Evolutionary conservation across 2,888 invertebrate species (phyloP).

Genomic region (Cerastoderma edule): DNA sequence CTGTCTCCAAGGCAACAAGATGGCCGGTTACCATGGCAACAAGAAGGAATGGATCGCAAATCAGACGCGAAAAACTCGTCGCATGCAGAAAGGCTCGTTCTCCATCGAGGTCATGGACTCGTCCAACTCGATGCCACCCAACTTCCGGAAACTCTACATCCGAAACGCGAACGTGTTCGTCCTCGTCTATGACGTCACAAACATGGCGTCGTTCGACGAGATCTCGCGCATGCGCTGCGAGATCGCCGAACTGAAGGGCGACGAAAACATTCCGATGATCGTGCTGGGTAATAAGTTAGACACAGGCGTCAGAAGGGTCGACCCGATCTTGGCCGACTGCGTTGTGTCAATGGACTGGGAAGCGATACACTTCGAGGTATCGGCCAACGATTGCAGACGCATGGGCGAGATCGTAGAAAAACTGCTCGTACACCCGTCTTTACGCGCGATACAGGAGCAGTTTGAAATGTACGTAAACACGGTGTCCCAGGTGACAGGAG

Average conservation of each 20-base stretch:
- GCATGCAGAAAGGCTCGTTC: not conserved
- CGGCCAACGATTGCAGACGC: not conserved
- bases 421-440: not conserved
- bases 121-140: not conserved
- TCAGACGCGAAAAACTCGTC: no score
- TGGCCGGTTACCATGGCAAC: no score
- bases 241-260: not conserved
- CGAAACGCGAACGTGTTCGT: slow-evolving; percentile 18
- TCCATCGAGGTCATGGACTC: not conserved
- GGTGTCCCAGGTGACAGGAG: no score
- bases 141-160: slow-evolving; percentile 3
- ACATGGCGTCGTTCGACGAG: not conserved
- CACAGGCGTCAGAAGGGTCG: not conserved
- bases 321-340: slow-evolving; percentile 10
- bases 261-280: slow-evolving; percentile 3
- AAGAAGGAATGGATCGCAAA: no score
- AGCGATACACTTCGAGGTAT: not conserved
- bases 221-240: not conserved
- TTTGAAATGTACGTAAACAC: slow-evolving; percentile 1
- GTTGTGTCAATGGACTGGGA: slow-evolving; percentile 15
- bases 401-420: not conserved
- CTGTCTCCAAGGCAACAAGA: not conserved
- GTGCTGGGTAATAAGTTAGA: slow-evolving; percentile 12
- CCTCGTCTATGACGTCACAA: slow-evolving; percentile 14
- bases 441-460: not conserved